Conservation (phyloP, 2,888 invertebrate genomes). For the Doris montereyensis region DNA sequence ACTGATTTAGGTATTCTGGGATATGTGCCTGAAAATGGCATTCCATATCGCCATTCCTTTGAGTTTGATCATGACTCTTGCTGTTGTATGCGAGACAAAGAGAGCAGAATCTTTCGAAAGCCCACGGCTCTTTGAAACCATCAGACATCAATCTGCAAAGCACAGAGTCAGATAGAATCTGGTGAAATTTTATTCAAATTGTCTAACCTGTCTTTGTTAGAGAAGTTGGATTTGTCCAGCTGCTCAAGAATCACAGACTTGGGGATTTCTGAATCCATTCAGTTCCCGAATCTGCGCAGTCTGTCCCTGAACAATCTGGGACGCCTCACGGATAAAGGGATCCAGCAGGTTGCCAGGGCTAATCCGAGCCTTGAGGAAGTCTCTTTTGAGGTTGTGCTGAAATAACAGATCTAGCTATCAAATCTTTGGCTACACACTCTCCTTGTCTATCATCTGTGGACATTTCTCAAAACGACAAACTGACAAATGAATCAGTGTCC, state of each 20-base stretch:
- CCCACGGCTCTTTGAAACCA: slow-evolving; percentile 51
- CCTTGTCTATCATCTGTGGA: slow-evolving; percentile 77
- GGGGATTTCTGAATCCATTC: slow-evolving; percentile 80
- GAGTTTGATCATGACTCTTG: slow-evolving; percentile 54
- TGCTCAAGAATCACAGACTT: slow-evolving; percentile 83
- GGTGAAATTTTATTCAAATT: slow-evolving; percentile 48
- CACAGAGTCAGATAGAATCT: slow-evolving; percentile 37
- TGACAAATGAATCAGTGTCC: slow-evolving; percentile 79
- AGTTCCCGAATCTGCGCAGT: slow-evolving; percentile 78
- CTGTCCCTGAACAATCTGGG: slow-evolving; percentile 81
- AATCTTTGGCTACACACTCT: slow-evolving; percentile 71
- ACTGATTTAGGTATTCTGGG: slow-evolving; percentile 82
- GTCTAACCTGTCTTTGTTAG: slow-evolving; percentile 72
- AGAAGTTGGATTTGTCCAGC: slow-evolving; percentile 79
- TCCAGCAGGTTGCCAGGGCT: slow-evolving; percentile 78
- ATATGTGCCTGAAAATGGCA: slow-evolving; percentile 40
- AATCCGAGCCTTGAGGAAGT: slow-evolving; percentile 82
- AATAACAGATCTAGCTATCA: slow-evolving; percentile 79
- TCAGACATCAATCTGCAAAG: slow-evolving; percentile 41
- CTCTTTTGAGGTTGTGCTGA: slow-evolving; percentile 74
- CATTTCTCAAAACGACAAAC: slow-evolving; percentile 78
- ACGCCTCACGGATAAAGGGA: slow-evolving; percentile 79
- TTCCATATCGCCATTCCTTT: slow-evolving; percentile 43
- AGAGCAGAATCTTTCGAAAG: slow-evolving; percentile 56
- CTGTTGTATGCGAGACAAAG: slow-evolving; percentile 50